These are phyloP conservation scores for Orthosia gothica DNA, from an alignment of 2,888 invertebrate genomes.

Conservation along the genomic window DNA sequence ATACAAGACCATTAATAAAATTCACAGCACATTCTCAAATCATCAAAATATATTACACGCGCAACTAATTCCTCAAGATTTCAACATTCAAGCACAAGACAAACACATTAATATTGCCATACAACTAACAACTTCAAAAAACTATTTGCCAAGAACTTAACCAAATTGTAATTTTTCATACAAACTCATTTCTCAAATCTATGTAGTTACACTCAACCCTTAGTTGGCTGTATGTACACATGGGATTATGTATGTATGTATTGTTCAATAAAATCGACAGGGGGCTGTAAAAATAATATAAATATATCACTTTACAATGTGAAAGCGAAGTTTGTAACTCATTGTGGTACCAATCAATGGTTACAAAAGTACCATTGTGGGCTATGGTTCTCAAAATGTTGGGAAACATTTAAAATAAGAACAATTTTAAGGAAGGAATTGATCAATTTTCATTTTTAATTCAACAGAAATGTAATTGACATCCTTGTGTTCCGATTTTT, in stretches of 20 bases:
- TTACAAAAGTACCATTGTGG: slow-evolving; percentile 76
- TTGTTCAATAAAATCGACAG: slow-evolving; percentile 79
- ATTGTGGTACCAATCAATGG: slow-evolving; percentile 89
- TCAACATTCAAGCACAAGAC: slow-evolving; percentile 68
- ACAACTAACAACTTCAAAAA: slow-evolving; percentile 65
- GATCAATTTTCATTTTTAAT: not conserved
- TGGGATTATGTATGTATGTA: slow-evolving; percentile 79
- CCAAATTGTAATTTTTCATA: slow-evolving; percentile 88
- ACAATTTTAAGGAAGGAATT: not conserved
- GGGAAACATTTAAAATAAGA: not conserved
- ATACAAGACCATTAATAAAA: not conserved
- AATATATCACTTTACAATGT: slow-evolving; percentile 90
- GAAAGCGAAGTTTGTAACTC: slow-evolving; percentile 85
- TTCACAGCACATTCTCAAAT: slow-evolving; percentile 35
- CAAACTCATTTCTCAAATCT: slow-evolving; percentile 74
- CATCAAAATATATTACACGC: slow-evolving; percentile 49
- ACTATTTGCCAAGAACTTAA: slow-evolving; percentile 79
- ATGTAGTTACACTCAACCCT: slow-evolving; percentile 70
- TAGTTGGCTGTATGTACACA: slow-evolving; percentile 65
- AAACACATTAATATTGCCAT: slow-evolving; percentile 79
- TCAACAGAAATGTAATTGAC: not conserved
- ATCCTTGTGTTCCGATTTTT: not conserved
- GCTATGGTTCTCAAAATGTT: slow-evolving; percentile 75
- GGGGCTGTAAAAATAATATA: slow-evolving; percentile 87
- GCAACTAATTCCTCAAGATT: slow-evolving; percentile 56